Conservation (phyloP, 2,888 invertebrate genomes). For the Troides aeacus region DNA sequence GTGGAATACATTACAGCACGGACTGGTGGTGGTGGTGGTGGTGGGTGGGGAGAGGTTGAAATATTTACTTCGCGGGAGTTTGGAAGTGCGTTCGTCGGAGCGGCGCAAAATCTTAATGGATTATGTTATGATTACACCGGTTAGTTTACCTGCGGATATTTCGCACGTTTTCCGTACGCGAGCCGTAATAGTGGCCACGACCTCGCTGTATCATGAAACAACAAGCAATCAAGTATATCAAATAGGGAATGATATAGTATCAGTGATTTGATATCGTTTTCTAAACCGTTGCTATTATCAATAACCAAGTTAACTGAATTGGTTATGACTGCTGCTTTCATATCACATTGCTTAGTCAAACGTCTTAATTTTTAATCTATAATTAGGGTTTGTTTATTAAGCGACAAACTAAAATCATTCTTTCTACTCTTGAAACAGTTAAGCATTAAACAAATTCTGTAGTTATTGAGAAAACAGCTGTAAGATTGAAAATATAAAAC, state of each 20-base stretch:
- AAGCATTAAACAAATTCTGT: too few relatives aligned
- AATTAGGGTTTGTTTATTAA: too few relatives aligned
- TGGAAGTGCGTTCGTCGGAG: slow-evolving; percentile 71
- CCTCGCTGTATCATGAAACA: neutral
- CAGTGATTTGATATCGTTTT: too few relatives aligned
- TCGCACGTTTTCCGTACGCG: slow-evolving; percentile 43
- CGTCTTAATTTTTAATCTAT: too few relatives aligned
- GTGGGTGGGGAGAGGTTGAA: slow-evolving; percentile 53
- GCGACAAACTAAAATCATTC: too few relatives aligned
- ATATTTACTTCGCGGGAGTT: slow-evolving; percentile 78
- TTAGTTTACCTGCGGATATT: slow-evolving; percentile 66
- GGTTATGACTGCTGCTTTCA: too few relatives aligned
- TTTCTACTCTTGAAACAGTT: too few relatives aligned
- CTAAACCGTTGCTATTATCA: too few relatives aligned
- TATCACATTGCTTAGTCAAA: too few relatives aligned
- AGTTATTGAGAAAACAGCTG: too few relatives aligned
- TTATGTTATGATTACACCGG: slow-evolving; percentile 75
- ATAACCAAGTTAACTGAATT: too few relatives aligned
- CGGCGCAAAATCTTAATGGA: slow-evolving; percentile 77
- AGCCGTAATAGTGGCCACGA: neutral
- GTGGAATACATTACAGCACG: slow-evolving; percentile 71
- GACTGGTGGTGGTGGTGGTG: slow-evolving; percentile 38
- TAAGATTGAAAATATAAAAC: too few relatives aligned
- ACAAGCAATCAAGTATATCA: neutral
- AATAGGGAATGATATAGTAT: neutral